Evolutionary conservation across 2,113 vertebrate species (phyloP).

Genomic region (Heterochromis multidens): DNA sequence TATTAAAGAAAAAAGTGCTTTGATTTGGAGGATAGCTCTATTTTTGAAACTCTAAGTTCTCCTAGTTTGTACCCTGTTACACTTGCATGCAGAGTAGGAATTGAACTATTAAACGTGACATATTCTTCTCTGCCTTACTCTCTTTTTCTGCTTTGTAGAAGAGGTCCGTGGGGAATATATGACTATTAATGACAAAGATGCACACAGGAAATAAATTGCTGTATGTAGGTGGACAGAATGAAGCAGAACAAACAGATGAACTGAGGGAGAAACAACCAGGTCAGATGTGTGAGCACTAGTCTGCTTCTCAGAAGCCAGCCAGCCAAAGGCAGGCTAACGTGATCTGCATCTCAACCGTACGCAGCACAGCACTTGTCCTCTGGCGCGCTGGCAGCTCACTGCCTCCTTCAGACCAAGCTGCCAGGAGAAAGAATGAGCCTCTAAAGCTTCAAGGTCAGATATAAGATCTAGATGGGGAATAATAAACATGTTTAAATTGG

Average conservation of each 20-base stretch:
- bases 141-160: not conserved
- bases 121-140: not conserved
- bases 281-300: constrained; percentile 54
- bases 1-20: not conserved
- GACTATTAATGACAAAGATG: constrained; percentile 40
- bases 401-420: constrained; percentile 42
- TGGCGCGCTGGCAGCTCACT: constrained; percentile 48
- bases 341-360: constrained; percentile 64
- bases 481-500: constrained; percentile 62
- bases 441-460: constrained; percentile 58
- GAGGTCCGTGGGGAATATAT: not conserved
- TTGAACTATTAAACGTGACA: not conserved
- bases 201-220: constrained; percentile 36
- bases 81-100: not conserved
- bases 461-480: constrained; percentile 37
- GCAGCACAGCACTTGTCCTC: constrained; percentile 53
- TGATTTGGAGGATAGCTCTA: not conserved
- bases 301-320: constrained; percentile 54
- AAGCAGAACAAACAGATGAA: constrained; percentile 48
- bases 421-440: constrained; percentile 40
- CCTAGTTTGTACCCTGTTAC: not conserved
- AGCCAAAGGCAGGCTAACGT: constrained; percentile 52
- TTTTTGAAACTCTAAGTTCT: not conserved
- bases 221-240: not conserved
- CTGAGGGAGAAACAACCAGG: constrained; percentile 50